phyloP scores from a whole-genome alignment of 2,888 invertebrate genomes.

The Pandemis heparana region DNA sequence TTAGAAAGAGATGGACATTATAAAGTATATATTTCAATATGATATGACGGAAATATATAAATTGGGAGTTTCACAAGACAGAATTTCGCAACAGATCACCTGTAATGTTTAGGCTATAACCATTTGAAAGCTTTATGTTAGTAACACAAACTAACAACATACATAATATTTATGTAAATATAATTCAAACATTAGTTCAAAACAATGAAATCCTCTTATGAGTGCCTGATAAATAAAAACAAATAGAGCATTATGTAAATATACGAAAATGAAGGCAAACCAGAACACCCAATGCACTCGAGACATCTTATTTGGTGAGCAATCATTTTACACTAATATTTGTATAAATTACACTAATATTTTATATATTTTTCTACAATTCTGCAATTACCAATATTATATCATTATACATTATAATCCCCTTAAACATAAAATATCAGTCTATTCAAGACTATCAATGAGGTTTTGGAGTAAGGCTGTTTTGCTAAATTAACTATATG shows the following conservation, averaged over 20 bases:
- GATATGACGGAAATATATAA: not conserved
- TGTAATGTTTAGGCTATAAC: conserved; percentile 20
- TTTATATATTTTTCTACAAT: conserved; percentile 25
- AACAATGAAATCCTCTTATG: not conserved
- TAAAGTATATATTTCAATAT: not conserved
- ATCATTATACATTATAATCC: conserved; percentile 27
- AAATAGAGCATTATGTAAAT: not conserved
- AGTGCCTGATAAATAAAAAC: not conserved
- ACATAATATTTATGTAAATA: conserved; percentile 7
- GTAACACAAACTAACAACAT: conserved; percentile 11
- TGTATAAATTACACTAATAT: conserved; percentile 15
- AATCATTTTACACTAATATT: conserved; percentile 18
- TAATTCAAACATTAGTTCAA: not conserved
- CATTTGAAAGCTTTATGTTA: not conserved
- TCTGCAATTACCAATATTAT: conserved; percentile 25
- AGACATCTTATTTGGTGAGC: conserved; percentile 13
- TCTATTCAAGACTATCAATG: conserved; percentile 38
- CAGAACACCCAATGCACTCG: not conserved
- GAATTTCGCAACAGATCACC: not conserved
- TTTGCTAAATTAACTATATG: conserved; percentile 33
- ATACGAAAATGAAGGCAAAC: not conserved
- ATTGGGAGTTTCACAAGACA: not conserved
- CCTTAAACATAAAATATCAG: conserved; percentile 38
- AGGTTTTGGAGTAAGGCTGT: conserved; percentile 40
- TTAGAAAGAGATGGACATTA: not conserved